Evolutionary conservation across 2,113 vertebrate species (phyloP).

Genomic region (Oxyruncus cristatus): DNA sequence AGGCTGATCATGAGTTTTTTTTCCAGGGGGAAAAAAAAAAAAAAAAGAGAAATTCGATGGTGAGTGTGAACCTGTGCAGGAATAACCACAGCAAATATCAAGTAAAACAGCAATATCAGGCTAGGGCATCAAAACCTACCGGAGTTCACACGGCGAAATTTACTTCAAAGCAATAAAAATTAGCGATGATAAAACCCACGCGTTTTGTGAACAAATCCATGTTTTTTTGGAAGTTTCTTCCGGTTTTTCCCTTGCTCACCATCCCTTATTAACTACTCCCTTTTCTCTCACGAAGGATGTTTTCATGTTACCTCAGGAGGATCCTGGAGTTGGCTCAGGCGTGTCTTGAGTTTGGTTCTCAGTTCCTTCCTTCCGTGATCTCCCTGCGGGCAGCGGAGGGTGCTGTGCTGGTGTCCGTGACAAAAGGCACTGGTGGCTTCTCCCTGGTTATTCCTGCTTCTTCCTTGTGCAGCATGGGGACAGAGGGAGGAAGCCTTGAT

Average conservation of each 20-base stretch:
- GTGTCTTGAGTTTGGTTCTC: neutral
- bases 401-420: neutral
- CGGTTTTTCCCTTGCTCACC: neutral
- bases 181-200: neutral
- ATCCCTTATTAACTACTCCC: neutral
- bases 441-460: neutral
- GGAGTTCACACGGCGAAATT: neutral
- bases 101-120: neutral
- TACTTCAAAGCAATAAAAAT: neutral
- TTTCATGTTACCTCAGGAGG: neutral
- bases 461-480: neutral
- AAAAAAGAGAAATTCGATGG: neutral
- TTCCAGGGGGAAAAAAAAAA: neutral
- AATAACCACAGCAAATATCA: conserved; percentile 14
- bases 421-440: neutral
- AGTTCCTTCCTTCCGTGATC: neutral
- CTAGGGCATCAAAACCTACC: neutral
- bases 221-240: neutral
- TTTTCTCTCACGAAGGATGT: neutral
- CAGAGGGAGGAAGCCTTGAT: neutral
- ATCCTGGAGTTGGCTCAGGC: neutral
- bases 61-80: conserved; percentile 3
- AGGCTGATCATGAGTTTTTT: neutral
- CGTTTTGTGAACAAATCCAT: neutral
- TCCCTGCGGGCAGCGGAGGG: fast-evolving